Evolutionary conservation across 2,113 vertebrate genomes (phyloP).

Genomic region (Rhinolophus ferrumequinum): DNA sequence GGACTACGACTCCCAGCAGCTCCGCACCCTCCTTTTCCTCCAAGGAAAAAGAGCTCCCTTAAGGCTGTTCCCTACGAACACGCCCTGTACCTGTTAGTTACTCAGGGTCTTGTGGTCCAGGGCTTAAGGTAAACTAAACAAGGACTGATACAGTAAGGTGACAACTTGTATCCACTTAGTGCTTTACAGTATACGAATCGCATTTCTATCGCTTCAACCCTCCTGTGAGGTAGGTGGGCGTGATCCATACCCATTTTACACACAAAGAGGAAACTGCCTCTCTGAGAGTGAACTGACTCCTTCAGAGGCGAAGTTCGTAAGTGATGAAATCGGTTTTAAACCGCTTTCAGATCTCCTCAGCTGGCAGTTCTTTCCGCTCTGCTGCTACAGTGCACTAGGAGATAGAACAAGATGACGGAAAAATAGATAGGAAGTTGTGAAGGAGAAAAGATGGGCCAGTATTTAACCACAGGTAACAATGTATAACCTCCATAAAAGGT

Average conservation of each 20-base stretch:
- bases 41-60: background rate
- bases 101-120: background rate
- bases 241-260: background rate
- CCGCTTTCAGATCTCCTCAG: background rate
- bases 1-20: conserved; percentile 71
- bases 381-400: background rate
- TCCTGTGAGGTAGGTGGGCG: conserved; percentile 11
- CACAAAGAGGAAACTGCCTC: background rate
- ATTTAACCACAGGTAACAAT: background rate
- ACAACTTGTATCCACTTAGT: background rate
- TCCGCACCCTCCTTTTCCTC: fast-evolving
- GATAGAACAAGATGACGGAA: background rate
- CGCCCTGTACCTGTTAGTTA: background rate
- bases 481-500: background rate
- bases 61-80: background rate
- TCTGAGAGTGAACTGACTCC: background rate
- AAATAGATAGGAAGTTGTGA: background rate
- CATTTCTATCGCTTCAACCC: background rate
- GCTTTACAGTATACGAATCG: background rate
- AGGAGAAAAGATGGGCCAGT: background rate
- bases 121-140: background rate
- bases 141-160: background rate
- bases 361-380: conserved; percentile 5
- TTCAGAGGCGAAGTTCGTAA: background rate
- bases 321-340: background rate